These are phyloP conservation scores for Dryococelus australis DNA, from an alignment of 2,888 invertebrate genomes.

Conservation along the genomic window DNA sequence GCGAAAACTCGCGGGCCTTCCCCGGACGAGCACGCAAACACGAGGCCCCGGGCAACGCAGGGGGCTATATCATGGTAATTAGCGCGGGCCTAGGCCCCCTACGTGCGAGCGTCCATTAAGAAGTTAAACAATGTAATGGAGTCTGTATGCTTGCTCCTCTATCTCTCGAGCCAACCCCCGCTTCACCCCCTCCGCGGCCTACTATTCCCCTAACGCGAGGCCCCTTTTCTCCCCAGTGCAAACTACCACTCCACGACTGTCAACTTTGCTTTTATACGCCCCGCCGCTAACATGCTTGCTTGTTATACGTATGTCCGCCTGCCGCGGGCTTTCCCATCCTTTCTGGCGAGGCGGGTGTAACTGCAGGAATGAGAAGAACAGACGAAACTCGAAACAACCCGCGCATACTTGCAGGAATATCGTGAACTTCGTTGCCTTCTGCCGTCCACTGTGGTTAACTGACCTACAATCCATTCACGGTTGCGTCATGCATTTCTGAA, in stretches of 20 bases:
- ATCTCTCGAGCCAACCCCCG: neutral
- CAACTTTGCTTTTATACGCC: neutral
- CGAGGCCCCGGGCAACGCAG: neutral
- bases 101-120: neutral
- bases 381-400: too few species aligned
- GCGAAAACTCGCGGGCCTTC: neutral
- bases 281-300: neutral
- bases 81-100: neutral
- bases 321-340: neutral
- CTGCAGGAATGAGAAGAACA: too few species aligned
- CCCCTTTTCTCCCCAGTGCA: neutral
- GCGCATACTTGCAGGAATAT: too few species aligned
- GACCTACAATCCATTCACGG: too few species aligned
- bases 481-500: too few species aligned
- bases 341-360: too few species aligned
- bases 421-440: too few species aligned
- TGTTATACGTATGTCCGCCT: neutral
- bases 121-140: constrained; percentile 16
- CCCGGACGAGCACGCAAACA: neutral
- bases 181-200: too few species aligned
- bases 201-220: too few species aligned
- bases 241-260: constrained; percentile 1
- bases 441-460: too few species aligned
- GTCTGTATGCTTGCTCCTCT: constrained; percentile 8
- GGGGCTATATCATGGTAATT: constrained; percentile 16